These are phyloP conservation scores for Brachionus asplanchnoidis DNA, from an alignment of 1,140 invertebrate genomes.

Conservation along the genomic window DNA sequence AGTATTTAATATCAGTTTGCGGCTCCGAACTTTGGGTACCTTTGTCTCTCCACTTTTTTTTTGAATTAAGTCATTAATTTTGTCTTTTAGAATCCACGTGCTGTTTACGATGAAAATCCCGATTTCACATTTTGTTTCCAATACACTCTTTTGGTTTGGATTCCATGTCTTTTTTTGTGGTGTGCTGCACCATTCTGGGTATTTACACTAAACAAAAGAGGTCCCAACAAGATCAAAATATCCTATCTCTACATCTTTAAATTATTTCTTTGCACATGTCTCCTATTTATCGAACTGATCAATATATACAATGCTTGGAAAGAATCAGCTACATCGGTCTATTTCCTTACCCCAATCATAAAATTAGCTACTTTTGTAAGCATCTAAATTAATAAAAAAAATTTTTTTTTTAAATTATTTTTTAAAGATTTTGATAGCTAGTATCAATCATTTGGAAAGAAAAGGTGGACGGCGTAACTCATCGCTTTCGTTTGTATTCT, in stretches of 20 bases:
- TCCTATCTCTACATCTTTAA: neutral
- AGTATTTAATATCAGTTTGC: neutral
- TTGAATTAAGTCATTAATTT: neutral
- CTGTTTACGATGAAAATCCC: constrained; percentile 6
- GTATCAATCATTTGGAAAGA: neutral
- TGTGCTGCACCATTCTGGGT: constrained; percentile 20
- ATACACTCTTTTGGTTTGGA: constrained; percentile 24
- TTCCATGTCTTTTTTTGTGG: constrained; percentile 31
- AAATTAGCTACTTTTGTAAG: constrained; percentile 20
- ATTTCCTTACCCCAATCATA: constrained; percentile 17
- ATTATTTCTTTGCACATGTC: neutral
- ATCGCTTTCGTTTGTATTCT: neutral
- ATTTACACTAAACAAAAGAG: neutral
- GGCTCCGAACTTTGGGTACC: constrained; percentile 38
- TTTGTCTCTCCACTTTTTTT: neutral
- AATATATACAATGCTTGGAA: neutral
- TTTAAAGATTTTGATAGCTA: constrained; percentile 7
- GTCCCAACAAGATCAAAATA: neutral
- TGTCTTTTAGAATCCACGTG: neutral
- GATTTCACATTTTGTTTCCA: constrained; percentile 40
- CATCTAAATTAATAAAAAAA: neutral
- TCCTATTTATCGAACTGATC: neutral
- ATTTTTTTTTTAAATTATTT: neutral
- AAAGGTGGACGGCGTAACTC: neutral
- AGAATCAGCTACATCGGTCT: neutral